Evolutionary conservation across 2,797 vertebrate genomes (phyloP), one percentile per base, ranked within the genome.

Genomic region (Saxicola maurus): DNA sequence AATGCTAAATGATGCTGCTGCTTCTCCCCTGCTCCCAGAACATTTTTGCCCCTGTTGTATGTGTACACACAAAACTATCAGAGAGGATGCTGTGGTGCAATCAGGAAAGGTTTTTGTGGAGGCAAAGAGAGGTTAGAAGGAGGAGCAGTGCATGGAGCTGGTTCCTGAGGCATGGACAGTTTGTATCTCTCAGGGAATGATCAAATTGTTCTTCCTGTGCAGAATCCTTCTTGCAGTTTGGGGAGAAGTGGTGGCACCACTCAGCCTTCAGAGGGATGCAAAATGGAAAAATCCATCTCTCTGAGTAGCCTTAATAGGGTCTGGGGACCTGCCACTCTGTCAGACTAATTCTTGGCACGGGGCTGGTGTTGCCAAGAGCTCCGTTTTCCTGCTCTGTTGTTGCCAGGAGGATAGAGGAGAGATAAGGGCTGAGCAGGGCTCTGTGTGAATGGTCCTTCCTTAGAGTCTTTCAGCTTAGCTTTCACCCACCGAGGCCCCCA

Each of bases 281-380:
- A 9, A 1, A 69, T 45, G 65, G 43, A 59, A 66, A 46, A 92
- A 79, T 60, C 59, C 48, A 28, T 86, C 85, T 77, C 51, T 60
- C 35, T 91, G 35, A 76, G 64, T 65, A 56, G 33, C 45, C 73
- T 69, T 69, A 85, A 73, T 59, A 92, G 87, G 71, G 71, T 69
- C 67, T 10, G 2, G 74, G 85, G 91, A 89, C 59, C 53, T 67
- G 59, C 68, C 60, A 55, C 64, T 73, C 52, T 33, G 33, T 43
- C 74, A 55, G 53, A 62, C 2, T 11, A 86, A 86, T 91, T 94
- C 85, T 90, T 94, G 93, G 93, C 85, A 67, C 31, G 35, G 37
- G 53, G 28, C 40, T 89, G 51, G 67, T 81, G 91, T 89, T 92
- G 85, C 87, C 73, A 73, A 89, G 94, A 91, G 80, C 77, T 79